phyloP scores from a whole-genome alignment of 2,888 invertebrate species.

The Notodonta ziczac region DNA sequence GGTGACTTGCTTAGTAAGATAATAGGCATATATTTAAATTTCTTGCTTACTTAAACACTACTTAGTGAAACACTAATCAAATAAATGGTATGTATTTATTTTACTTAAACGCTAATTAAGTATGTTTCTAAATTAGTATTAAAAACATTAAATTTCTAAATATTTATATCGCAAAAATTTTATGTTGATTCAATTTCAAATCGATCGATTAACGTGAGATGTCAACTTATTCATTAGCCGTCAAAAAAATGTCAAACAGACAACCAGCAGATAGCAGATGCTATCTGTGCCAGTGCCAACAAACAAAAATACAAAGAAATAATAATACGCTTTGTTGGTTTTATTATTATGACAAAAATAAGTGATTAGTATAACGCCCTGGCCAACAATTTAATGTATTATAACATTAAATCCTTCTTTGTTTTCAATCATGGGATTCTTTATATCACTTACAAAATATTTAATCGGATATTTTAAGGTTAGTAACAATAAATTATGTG shows the following conservation, averaged over 20 bases:
- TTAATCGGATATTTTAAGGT: slow-evolving; percentile 48
- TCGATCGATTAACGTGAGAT: no score
- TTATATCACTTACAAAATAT: slow-evolving; percentile 40
- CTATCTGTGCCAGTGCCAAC: no score
- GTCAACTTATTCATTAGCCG: no score
- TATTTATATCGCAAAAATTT: no score
- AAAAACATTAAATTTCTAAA: not conserved
- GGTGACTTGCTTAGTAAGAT: slow-evolving; percentile 38
- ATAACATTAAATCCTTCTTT: not conserved
- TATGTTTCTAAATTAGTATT: not conserved
- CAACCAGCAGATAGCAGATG: no score
- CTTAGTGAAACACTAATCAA: slow-evolving; percentile 7
- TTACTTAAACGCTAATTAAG: not conserved
- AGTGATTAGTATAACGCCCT: not conserved
- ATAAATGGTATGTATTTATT: slow-evolving; percentile 50
- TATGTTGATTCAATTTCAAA: no score
- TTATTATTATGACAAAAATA: not conserved
- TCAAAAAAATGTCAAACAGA: no score
- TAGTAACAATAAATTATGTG: slow-evolving; percentile 20
- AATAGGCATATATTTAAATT: slow-evolving; percentile 28
- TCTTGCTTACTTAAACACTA: slow-evolving; percentile 48
- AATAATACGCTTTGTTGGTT: no score
- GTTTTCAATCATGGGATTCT: slow-evolving; percentile 41
- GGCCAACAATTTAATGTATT: not conserved
- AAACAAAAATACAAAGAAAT: no score